Base-by-base conservation (phyloP, 2,797 vertebrate species). In the Macropus fuliginosus region DNA sequence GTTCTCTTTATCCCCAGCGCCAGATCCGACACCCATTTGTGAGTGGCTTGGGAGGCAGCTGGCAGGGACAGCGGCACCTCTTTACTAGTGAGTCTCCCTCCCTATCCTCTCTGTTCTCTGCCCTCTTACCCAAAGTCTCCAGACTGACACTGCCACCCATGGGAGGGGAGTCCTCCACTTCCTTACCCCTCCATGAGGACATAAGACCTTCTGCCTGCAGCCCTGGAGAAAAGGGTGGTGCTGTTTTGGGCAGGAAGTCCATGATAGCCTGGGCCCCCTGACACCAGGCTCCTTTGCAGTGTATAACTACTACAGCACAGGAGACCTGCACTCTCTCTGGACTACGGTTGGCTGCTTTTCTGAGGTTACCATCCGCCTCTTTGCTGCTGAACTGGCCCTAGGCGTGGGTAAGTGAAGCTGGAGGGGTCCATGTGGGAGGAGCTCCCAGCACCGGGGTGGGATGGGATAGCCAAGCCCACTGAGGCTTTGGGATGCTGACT, bases 21-120 rank as follows among this genome's bases (percentile, higher is more conserved):
- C 99, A 99, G 98, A 98, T 99, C 96, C 99, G 91, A 96, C 99
- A 99, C 98, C 99, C 99, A 91, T 99, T 99, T 98, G 98, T 99
- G 98, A 99, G 99, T 89, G 98, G 99, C 98, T 99, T 99, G 95
- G 99, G 99, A 98, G 99, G 99, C 98, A 99, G 99, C 98, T 99
- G 99, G 99, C 99, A 99, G 99, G 99, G 99, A 95, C 99, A 99
- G 98, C 98, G 98, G 96, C 99, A 99, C 97, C 99, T 99, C 98
- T 99, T 99, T 99, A 99, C 99, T 99, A 99, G 99, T 99, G 99
- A 99, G 99, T 99, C 98, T 24, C 29, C 54, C 14, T 31, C 13
- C 24, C 97, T 99, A 95, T 93, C 97, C 94, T 94, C 5, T 97
- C 5, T 96, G 98, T 92, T 97, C 3, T 31, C 29, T 21, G 50